phyloP scores from a whole-genome alignment of 2,888 invertebrate species.

The Melinopterus prodromus region DNA sequence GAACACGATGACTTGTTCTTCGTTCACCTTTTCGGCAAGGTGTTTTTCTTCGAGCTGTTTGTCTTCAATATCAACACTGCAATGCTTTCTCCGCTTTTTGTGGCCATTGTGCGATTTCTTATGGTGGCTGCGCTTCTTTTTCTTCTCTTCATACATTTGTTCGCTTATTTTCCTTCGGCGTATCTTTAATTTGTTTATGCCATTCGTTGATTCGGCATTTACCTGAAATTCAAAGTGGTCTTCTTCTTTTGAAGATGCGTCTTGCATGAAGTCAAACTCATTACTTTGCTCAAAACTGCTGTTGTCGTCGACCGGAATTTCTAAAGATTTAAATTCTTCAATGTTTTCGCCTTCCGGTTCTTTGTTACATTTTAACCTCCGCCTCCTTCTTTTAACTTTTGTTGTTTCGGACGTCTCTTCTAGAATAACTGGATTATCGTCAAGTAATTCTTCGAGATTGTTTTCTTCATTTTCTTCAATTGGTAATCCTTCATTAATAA shows the following conservation, averaged over 20 bases:
- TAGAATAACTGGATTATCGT: background rate
- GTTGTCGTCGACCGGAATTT: background rate
- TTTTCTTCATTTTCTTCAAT: background rate
- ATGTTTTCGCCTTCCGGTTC: background rate
- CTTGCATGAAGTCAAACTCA: background rate
- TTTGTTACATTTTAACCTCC: background rate
- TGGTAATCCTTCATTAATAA: background rate
- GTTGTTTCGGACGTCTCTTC: background rate
- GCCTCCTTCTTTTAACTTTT: background rate
- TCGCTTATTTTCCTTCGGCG: slow-evolving; percentile 28
- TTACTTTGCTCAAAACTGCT: background rate
- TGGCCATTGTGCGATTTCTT: slow-evolving; percentile 5
- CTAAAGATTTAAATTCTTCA: background rate
- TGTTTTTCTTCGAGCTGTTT: background rate
- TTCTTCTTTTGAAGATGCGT: slow-evolving; percentile 16
- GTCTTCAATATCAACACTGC: background rate
- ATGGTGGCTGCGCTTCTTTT: slow-evolving; percentile 19
- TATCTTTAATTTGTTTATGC: slow-evolving; percentile 32
- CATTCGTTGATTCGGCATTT: slow-evolving; percentile 26
- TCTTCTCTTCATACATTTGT: slow-evolving; percentile 18
- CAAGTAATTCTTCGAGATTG: background rate
- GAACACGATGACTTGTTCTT: background rate
- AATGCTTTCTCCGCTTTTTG: slow-evolving; percentile 15
- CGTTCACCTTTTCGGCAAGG: background rate
- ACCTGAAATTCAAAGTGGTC: slow-evolving; percentile 31